Conservation (phyloP, 2,797 vertebrate genomes). For the Chloroceryle amazona region DNA sequence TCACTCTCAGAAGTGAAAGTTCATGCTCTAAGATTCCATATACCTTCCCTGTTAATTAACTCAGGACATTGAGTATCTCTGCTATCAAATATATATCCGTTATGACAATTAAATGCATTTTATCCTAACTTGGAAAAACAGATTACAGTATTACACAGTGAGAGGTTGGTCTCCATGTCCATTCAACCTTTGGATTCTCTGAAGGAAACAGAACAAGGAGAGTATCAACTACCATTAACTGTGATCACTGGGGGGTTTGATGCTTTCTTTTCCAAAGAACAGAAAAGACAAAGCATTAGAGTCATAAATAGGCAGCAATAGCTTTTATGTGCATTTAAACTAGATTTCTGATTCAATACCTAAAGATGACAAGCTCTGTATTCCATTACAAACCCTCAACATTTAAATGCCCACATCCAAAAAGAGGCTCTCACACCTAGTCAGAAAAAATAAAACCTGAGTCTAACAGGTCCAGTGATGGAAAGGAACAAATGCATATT, state of each 20-base stretch:
- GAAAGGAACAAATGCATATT: not conserved
- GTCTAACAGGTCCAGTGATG: not conserved
- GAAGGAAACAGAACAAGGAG: not conserved
- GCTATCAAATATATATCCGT: not conserved
- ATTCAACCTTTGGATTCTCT: not conserved
- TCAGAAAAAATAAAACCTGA: not conserved
- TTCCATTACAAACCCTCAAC: slow-evolving; percentile 62
- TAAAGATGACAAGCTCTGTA: slow-evolving; percentile 56
- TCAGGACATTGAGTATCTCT: not conserved
- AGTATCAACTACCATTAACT: not conserved
- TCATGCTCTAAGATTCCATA: not conserved
- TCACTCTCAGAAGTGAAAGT: slow-evolving; percentile 3
- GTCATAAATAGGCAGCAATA: not conserved
- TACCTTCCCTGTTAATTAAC: not conserved
- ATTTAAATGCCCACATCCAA: slow-evolving; percentile 9
- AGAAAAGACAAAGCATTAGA: not conserved
- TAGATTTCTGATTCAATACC: not conserved
- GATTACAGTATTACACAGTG: not conserved
- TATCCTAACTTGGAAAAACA: not conserved
- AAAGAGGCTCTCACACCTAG: not conserved
- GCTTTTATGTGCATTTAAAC: not conserved
- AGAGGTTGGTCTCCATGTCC: not conserved
- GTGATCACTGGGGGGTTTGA: not conserved
- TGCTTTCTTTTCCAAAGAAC: not conserved
- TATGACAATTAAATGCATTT: not conserved